Evolutionary conservation across 2,113 vertebrate species (phyloP).

Genomic region (Anolis sagrei): DNA sequence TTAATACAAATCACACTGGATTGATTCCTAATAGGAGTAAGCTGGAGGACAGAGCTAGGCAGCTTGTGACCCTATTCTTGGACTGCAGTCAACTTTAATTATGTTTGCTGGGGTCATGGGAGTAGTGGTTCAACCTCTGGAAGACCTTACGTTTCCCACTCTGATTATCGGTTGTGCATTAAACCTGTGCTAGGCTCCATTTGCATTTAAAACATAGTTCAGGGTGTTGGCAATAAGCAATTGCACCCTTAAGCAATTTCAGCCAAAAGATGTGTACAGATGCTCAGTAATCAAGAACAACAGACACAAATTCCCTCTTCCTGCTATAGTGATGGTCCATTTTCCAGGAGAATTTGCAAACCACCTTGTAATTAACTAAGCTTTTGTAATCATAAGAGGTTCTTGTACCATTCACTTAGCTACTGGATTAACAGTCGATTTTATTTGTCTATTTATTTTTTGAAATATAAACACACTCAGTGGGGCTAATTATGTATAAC

Average conservation of each 20-base stretch:
- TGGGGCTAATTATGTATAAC: neutral
- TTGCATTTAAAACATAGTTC: neutral
- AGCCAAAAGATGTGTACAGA: neutral
- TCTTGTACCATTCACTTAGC: too few relatives aligned
- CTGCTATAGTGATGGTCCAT: neutral
- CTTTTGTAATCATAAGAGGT: neutral
- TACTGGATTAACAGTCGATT: neutral
- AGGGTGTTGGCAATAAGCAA: neutral
- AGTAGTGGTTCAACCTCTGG: neutral
- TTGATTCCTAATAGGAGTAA: too few relatives aligned
- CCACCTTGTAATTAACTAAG: neutral
- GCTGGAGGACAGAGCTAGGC: too few relatives aligned
- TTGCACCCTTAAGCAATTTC: neutral
- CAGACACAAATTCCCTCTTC: neutral
- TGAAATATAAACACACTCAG: neutral
- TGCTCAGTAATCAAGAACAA: neutral
- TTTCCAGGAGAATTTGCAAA: neutral
- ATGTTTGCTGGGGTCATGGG: neutral
- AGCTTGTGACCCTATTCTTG: too few relatives aligned
- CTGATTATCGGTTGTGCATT: neutral
- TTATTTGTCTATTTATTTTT: neutral
- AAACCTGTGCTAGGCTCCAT: neutral
- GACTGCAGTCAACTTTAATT: too few relatives aligned
- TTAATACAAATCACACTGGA: neutral
- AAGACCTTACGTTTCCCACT: neutral